Evolutionary conservation across 2,113 vertebrate species (phyloP), one percentile per base, ranked within the genome.

Genomic region (Myrmophylax atrothorax): DNA sequence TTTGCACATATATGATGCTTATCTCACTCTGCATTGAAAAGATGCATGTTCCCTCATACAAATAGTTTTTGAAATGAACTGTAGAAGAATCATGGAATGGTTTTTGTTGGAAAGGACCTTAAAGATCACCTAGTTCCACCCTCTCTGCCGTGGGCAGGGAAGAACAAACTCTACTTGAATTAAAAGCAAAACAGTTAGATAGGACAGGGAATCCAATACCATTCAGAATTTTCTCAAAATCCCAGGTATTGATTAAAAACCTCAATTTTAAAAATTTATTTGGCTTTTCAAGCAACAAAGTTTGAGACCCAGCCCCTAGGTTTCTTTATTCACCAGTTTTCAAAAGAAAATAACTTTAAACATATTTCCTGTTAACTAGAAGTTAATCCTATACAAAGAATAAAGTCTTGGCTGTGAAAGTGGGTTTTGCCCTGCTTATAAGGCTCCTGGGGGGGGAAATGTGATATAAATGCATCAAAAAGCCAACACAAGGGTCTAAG

Each of bases 251-350:
- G 52, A 62, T 42, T 49, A 5, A 49, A 84, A 73, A 26, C 2
- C 0, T 0, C 9, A 0, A 2, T 20, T n/a, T 14, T 2, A 16
- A 33, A 67, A 55, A 1, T 42, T 24, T 42, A 13, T 33, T 75
- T 67, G 29, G 3, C 26, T 49, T 78, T 81, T 75, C 42, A 47
- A 62, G 38, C 6, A 38, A 42, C 14, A 47, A 68, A 76, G 8
- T 38, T 76, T 85, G 44, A n/a, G 22, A 72, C 28, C 13, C 3
- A 3, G 42, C 24, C 18, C 26, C 18, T 40, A 6, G 16, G 20
- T 31, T 91, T 88, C 59, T 68, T 81, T 81, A 49, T 70, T 70
- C 64, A 28, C 9, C 23, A 17, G 2, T 84, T 92, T 94, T 90
- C 59, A 47, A 77, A 88, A 50, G 17, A 70, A 83, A 35, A 19